These are phyloP conservation scores for Trididemnum nubilum DNA, from an alignment of 23 tunicate species.

Conservation along the genomic window DNA sequence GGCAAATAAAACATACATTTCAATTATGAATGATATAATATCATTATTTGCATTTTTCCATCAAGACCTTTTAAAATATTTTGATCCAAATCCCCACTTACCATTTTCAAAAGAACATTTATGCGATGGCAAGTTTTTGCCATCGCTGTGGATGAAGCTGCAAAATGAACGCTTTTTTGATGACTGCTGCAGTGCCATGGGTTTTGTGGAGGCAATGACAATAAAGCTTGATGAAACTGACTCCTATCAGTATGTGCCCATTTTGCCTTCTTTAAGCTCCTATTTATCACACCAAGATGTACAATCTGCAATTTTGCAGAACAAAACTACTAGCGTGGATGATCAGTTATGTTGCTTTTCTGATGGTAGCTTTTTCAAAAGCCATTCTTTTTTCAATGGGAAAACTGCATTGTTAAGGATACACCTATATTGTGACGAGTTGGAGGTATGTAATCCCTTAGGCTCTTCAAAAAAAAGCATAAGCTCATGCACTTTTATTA, in stretches of 20 bases:
- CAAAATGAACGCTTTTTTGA: slow-evolving; percentile 3
- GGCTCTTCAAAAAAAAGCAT: slow-evolving; percentile 37
- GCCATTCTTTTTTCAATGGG: slow-evolving; percentile 31
- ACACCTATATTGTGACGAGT: slow-evolving; percentile 44
- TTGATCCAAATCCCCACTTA: background rate
- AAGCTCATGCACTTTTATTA: slow-evolving; percentile 34
- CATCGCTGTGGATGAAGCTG: slow-evolving; percentile 17
- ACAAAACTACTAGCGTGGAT: background rate
- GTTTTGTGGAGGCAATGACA: slow-evolving; percentile 24
- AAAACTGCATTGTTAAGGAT: background rate
- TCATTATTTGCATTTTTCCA: slow-evolving; percentile 13
- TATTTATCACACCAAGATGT: slow-evolving; percentile 34
- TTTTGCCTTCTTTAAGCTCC: background rate
- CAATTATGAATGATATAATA: slow-evolving; percentile 40
- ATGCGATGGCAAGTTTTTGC: background rate
- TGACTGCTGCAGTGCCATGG: slow-evolving; percentile 11
- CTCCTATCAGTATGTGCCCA: slow-evolving; percentile 43
- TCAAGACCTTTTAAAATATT: background rate
- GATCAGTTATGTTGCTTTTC: background rate
- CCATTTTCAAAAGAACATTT: background rate
- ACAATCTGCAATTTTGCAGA: slow-evolving; percentile 5
- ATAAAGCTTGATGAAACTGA: background rate
- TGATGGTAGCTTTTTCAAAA: slow-evolving; percentile 27
- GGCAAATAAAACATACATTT: background rate
- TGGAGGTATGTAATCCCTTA: slow-evolving; percentile 43